Conservation (phyloP, 2,888 invertebrate genomes). For the Branchipolynoe longqiensis region DNA sequence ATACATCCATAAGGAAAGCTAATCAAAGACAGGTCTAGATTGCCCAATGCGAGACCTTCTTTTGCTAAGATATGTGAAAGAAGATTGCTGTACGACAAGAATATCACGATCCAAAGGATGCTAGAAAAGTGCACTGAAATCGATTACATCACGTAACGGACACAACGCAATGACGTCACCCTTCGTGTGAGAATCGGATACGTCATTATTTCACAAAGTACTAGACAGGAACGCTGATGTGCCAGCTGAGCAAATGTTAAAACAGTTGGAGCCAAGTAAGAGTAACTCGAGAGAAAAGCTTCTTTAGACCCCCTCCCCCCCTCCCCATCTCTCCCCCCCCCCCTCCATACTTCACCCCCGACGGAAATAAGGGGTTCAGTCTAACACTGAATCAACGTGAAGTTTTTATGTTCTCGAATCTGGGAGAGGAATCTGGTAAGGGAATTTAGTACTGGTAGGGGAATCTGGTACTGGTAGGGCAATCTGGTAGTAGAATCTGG, state of each 20-base stretch:
- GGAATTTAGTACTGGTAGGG: neutral
- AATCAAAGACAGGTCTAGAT: no score
- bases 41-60: neutral
- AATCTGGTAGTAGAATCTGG: no score
- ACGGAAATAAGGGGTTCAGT: neutral
- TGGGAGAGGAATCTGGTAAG: neutral
- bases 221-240: neutral
- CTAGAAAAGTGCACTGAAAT: neutral
- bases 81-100: neutral
- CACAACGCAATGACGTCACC: neutral
- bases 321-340: no score
- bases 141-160: neutral
- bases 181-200: conserved; percentile 14
- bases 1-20: no score
- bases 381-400: neutral
- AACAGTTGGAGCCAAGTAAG: neutral
- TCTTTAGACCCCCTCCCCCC: neutral
- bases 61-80: neutral
- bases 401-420: neutral
- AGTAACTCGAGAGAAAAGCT: neutral
- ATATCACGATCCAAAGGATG: neutral
- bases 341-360: no score
- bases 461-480: no score
- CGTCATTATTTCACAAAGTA: conserved; percentile 36
- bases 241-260: neutral